Conservation (phyloP, 2,113 vertebrate genomes). For the Chaetura pelagica region DNA sequence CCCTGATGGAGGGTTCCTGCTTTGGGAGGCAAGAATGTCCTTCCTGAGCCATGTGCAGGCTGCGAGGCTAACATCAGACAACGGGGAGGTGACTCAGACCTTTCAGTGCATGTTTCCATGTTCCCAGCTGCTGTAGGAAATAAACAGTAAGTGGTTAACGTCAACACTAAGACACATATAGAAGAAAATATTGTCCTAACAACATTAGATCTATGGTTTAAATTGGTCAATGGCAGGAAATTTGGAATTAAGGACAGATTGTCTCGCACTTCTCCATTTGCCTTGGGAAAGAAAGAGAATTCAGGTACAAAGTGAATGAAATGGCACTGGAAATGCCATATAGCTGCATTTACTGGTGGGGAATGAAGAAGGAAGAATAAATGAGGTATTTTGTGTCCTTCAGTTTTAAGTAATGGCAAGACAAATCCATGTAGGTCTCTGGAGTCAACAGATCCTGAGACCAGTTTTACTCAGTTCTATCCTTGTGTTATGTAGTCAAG, state of each 20-base stretch:
- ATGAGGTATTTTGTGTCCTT: constrained; percentile 43
- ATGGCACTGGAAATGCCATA: constrained; percentile 55
- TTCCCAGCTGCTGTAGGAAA: constrained; percentile 22
- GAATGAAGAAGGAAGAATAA: constrained; percentile 28
- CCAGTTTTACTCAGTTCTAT: constrained; percentile 23
- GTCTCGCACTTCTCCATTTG: constrained; percentile 27
- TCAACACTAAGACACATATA: neutral
- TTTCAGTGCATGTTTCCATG: neutral
- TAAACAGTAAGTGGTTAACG: constrained; percentile 16
- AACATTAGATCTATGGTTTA: constrained; percentile 21
- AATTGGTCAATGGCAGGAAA: constrained; percentile 47
- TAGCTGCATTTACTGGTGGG: constrained; percentile 43
- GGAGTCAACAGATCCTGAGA: neutral
- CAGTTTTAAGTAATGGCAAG: constrained; percentile 43
- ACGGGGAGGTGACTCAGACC: constrained; percentile 5
- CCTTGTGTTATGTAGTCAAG: neutral
- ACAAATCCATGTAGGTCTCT: constrained; percentile 15
- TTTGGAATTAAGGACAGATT: constrained; percentile 46
- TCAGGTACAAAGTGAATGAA: constrained; percentile 25
- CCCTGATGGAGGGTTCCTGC: neutral
- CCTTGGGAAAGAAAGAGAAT: constrained; percentile 60
- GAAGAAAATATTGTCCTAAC: constrained; percentile 48
- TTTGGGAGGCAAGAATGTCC: neutral
- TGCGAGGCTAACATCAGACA: neutral
- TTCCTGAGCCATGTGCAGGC: neutral